These are phyloP conservation scores for Oxyruncus cristatus DNA, from an alignment of 2,113 vertebrate species.

Conservation along the genomic window DNA sequence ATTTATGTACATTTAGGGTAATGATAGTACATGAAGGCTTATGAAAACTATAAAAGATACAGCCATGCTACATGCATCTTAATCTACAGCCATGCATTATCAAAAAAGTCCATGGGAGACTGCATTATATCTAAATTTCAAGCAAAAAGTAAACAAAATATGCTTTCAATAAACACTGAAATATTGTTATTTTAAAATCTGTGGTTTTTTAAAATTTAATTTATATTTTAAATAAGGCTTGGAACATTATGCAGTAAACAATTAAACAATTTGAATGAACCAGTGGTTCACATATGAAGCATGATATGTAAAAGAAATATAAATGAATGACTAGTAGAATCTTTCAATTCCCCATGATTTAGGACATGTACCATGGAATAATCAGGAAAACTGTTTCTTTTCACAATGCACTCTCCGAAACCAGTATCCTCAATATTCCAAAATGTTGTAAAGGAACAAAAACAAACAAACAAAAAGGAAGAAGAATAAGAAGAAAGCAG, in stretches of 20 bases:
- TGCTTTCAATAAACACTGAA: neutral
- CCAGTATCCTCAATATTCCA: constrained; percentile 69
- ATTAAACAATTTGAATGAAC: neutral
- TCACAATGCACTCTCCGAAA: constrained; percentile 45
- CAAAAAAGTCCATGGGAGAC: constrained; percentile 54
- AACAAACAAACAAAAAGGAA: neutral
- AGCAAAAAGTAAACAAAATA: constrained; percentile 43
- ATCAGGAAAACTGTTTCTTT: constrained; percentile 42
- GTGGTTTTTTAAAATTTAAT: neutral
- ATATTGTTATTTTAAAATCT: neutral
- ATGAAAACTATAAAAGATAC: constrained; percentile 44
- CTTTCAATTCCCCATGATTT: neutral
- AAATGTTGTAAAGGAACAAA: constrained; percentile 35
- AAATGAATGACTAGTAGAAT: neutral
- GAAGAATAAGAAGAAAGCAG: constrained; percentile 42
- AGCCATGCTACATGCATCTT: constrained; percentile 77
- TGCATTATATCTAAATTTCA: constrained; percentile 34
- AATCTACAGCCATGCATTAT: constrained; percentile 69
- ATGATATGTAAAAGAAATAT: neutral
- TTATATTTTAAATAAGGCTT: constrained; percentile 38
- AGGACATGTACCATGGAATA: constrained; percentile 52
- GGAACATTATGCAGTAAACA: constrained; percentile 2
- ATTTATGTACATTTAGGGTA: constrained; percentile 34
- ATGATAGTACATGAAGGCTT: constrained; percentile 41
- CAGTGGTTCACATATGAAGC: neutral